These are phyloP conservation scores for Drosophila kikkawai DNA, from an alignment of 1,140 invertebrate genomes.

Conservation along the genomic window DNA sequence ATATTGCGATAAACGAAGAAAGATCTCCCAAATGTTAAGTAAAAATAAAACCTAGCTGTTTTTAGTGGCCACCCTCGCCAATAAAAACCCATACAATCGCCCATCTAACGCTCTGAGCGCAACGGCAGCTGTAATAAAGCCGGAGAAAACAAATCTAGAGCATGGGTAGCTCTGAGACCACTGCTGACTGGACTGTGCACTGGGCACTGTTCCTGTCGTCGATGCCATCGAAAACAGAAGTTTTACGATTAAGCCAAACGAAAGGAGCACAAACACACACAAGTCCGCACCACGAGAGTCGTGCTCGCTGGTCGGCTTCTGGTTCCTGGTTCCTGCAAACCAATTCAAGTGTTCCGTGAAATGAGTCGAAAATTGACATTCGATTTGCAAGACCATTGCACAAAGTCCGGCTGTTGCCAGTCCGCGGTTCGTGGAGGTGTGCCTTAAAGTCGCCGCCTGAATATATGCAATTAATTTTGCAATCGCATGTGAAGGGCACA, in stretches of 20 bases:
- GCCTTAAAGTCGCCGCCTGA: slow-evolving; percentile 25
- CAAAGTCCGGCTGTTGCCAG: slow-evolving; percentile 41
- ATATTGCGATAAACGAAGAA: background rate
- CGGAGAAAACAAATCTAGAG: slow-evolving; percentile 19
- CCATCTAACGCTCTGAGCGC: slow-evolving; percentile 9
- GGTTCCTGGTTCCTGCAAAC: slow-evolving; percentile 47
- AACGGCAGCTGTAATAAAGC: slow-evolving; percentile 34
- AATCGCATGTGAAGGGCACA: slow-evolving; percentile 62
- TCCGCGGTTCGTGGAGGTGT: slow-evolving; percentile 8
- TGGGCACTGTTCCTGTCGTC: slow-evolving; percentile 44
- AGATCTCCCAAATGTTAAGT: too few species aligned
- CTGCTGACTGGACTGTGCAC: background rate
- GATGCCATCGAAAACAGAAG: slow-evolving; percentile 58
- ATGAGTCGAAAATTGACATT: slow-evolving; percentile 84
- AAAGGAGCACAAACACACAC: slow-evolving; percentile 49
- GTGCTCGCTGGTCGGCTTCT: slow-evolving; percentile 5
- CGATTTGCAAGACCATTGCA: slow-evolving; percentile 84
- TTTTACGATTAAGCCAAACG: slow-evolving; percentile 60
- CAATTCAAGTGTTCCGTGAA: slow-evolving; percentile 84
- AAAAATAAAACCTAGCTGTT: background rate
- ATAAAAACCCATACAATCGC: background rate
- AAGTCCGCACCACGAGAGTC: slow-evolving; percentile 11
- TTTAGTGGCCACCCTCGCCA: slow-evolving; percentile 20
- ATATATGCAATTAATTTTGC: slow-evolving; percentile 51
- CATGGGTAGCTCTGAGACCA: background rate